Evolutionary conservation across 2,113 vertebrate genomes (phyloP).

Genomic region (Chlorodrepanis virens): DNA sequence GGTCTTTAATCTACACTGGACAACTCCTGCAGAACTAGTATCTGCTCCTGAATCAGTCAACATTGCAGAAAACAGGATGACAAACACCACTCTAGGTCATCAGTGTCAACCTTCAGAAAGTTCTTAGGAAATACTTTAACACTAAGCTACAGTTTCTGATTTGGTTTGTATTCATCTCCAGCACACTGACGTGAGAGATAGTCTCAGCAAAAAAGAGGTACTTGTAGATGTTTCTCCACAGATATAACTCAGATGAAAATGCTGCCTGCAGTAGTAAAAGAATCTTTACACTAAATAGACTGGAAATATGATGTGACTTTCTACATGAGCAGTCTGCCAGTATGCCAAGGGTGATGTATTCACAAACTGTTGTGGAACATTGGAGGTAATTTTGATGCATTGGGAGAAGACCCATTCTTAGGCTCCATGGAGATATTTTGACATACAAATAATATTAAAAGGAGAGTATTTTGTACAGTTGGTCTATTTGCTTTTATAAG

Average conservation of each 20-base stretch:
- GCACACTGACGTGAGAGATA: not conserved
- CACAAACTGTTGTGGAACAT: not conserved
- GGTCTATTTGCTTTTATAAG: slow-evolving; percentile 15
- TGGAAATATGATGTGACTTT: not conserved
- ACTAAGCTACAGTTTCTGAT: not conserved
- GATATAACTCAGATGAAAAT: not conserved
- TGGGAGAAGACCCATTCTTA: not conserved
- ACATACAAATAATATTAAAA: not conserved
- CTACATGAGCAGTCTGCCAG: not conserved
- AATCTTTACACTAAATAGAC: not conserved
- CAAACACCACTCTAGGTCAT: not conserved
- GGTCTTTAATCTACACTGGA: not conserved
- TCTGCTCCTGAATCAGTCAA: not conserved
- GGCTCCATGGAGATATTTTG: not conserved
- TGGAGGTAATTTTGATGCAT: not conserved
- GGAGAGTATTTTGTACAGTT: not conserved
- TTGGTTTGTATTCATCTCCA: not conserved
- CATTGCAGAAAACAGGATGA: not conserved
- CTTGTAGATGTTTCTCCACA: not conserved
- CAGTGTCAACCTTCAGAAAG: not conserved
- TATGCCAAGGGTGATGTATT: not conserved
- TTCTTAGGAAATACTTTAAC: not conserved
- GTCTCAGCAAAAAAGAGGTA: not conserved
- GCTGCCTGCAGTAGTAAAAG: not conserved
- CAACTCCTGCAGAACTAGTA: not conserved